A percentile compares a stretch with the other conserved stretches of the same genome.
phyloP scores from a whole-genome alignment of 2,797 vertebrate species.

The Lutra lutra region DNA sequence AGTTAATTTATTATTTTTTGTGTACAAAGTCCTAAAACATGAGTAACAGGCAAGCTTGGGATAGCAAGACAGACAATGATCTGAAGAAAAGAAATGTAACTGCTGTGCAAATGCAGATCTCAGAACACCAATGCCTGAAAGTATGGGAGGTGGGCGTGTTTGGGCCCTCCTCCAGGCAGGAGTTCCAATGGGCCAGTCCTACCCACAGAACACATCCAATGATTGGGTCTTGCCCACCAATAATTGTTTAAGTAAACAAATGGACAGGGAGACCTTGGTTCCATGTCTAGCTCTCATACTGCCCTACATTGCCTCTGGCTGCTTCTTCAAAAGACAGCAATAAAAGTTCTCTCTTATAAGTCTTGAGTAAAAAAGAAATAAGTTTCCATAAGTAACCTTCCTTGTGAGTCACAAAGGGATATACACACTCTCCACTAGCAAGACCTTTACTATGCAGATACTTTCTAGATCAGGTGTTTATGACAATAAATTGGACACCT shows the following conservation, averaged over 20 bases:
- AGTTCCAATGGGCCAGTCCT: slow-evolving; percentile 27
- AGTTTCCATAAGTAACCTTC: slow-evolving; percentile 41
- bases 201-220: slow-evolving; percentile 56
- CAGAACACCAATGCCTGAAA: background rate
- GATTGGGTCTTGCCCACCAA: slow-evolving; percentile 57
- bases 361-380: slow-evolving; percentile 58
- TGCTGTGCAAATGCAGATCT: background rate
- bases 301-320: slow-evolving; percentile 19
- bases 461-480: background rate
- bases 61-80: background rate
- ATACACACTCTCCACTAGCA: background rate
- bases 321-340: slow-evolving; percentile 54
- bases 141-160: background rate
- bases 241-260: slow-evolving; percentile 75
- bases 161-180: slow-evolving; percentile 30
- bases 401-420: slow-evolving; percentile 6
- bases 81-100: slow-evolving; percentile 37
- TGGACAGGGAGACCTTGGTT: background rate
- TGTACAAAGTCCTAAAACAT: slow-evolving; percentile 24
- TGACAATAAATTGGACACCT: background rate
- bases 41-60: slow-evolving; percentile 19
- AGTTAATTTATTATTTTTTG: slow-evolving; percentile 17
- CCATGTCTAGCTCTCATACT: background rate
- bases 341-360: slow-evolving; percentile 33
- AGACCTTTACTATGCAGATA: background rate